Conservation (phyloP, 2,113 vertebrate genomes). For the Emydocephalus ijimae region DNA sequence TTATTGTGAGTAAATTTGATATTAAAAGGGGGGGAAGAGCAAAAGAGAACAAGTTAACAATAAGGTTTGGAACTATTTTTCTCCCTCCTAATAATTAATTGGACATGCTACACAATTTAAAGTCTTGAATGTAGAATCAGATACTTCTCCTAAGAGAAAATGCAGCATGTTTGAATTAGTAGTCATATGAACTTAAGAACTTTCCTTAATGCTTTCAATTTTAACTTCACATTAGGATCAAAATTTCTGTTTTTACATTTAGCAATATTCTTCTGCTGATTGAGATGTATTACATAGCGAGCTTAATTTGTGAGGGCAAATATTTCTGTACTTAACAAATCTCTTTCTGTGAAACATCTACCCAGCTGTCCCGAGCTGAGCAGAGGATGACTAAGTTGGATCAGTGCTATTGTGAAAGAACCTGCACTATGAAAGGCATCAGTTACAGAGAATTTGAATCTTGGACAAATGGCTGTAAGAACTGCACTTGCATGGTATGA, state of each 20-base stretch:
- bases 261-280: background rate
- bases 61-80: background rate
- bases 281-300: background rate
- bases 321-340: conserved; percentile 18
- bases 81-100: background rate
- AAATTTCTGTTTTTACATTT: conserved; percentile 18
- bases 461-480: conserved; percentile 96
- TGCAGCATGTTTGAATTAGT: background rate
- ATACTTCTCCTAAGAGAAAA: background rate
- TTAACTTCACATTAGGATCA: background rate
- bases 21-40: background rate
- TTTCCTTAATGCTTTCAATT: background rate
- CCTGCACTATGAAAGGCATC: conserved; percentile 87
- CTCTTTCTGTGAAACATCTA: conserved; percentile 53
- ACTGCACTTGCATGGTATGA: conserved; percentile 96
- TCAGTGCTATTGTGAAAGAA: conserved; percentile 97
- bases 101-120: background rate
- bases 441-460: conserved; percentile 92
- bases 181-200: background rate
- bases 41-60: background rate
- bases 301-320: conserved; percentile 20
- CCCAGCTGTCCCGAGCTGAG: conserved; percentile 92
- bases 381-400: conserved; percentile 96
- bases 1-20: background rate
- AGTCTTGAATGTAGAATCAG: background rate